Percentiles rank a stretch among this genome's conserved stretches.
Evolutionary conservation across 2,888 invertebrate genomes (phyloP).

Genomic region (Macaria notata): DNA sequence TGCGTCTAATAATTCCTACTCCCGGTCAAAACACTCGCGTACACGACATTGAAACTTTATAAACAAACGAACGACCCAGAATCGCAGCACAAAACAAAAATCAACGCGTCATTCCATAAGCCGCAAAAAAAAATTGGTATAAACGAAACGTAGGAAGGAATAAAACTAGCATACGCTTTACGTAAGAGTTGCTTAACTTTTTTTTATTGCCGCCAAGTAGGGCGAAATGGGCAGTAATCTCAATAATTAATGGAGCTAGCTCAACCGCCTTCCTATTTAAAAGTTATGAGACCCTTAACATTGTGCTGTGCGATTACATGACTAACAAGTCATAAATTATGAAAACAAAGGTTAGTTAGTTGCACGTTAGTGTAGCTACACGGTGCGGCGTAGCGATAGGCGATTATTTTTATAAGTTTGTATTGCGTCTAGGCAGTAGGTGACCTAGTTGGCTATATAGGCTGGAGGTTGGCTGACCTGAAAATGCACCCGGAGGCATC

Average conservation of each 20-base stretch:
- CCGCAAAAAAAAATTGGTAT: neutral
- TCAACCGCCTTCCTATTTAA: slow-evolving; percentile 18
- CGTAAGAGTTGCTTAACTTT: slow-evolving; percentile 27
- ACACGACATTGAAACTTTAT: slow-evolving; percentile 49
- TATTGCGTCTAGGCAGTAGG: slow-evolving; percentile 43
- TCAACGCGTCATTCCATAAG: slow-evolving; percentile 11
- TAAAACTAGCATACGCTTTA: slow-evolving; percentile 11
- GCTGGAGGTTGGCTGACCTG: slow-evolving; percentile 38
- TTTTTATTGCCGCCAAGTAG: slow-evolving; percentile 22
- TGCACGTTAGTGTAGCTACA: neutral
- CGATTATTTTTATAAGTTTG: slow-evolving; percentile 14
- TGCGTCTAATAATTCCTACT: slow-evolving; percentile 49
- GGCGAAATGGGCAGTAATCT: slow-evolving; percentile 27
- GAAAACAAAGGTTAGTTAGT: slow-evolving; percentile 14
- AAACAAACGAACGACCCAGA: slow-evolving; percentile 41
- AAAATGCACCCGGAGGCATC: neutral
- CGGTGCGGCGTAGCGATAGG: slow-evolving; percentile 7
- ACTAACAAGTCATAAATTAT: slow-evolving; percentile 19
- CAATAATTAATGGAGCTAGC: slow-evolving; percentile 29
- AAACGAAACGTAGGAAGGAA: slow-evolving; percentile 16
- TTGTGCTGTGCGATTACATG: slow-evolving; percentile 19
- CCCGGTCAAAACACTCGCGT: slow-evolving; percentile 44
- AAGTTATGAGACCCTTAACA: slow-evolving; percentile 23
- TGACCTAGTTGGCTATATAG: slow-evolving; percentile 51
- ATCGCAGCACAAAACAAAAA: slow-evolving; percentile 8